Evolutionary conservation across 2,888 invertebrate genomes (phyloP).

Genomic region (Julus scandinavius): DNA sequence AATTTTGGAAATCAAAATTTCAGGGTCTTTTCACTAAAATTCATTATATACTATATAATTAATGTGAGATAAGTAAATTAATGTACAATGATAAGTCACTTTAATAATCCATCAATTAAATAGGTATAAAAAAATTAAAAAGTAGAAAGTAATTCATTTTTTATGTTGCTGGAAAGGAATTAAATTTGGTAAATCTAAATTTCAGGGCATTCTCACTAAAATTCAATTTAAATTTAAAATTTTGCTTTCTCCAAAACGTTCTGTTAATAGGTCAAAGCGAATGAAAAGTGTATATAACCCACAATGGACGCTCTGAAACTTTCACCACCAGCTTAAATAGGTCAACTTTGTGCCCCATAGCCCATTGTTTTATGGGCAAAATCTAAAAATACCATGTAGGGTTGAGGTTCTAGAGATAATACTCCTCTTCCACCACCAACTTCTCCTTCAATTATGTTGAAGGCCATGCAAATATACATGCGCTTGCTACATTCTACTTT

Average conservation of each 20-base stretch:
- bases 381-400: not conserved
- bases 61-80: too few relatives aligned
- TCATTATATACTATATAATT: too few relatives aligned
- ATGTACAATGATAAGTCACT: too few relatives aligned
- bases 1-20: not conserved
- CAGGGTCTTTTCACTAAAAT: too few relatives aligned
- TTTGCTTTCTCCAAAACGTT: not conserved
- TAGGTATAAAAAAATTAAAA: too few relatives aligned
- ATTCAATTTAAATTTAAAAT: slow-evolving; percentile 1
- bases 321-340: slow-evolving; percentile 15
- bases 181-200: not conserved
- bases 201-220: not conserved
- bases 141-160: too few relatives aligned
- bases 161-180: too few relatives aligned
- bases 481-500: not conserved
- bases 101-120: too few relatives aligned
- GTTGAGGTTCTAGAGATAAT: not conserved
- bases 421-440: not conserved
- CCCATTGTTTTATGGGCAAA: not conserved
- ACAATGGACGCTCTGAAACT: not conserved
- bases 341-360: slow-evolving; percentile 37
- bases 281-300: not conserved
- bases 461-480: not conserved
- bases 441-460: not conserved
- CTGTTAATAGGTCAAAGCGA: not conserved